Base-by-base conservation (phyloP, 2,113 vertebrate genomes). In the Nannospalax galili region DNA sequence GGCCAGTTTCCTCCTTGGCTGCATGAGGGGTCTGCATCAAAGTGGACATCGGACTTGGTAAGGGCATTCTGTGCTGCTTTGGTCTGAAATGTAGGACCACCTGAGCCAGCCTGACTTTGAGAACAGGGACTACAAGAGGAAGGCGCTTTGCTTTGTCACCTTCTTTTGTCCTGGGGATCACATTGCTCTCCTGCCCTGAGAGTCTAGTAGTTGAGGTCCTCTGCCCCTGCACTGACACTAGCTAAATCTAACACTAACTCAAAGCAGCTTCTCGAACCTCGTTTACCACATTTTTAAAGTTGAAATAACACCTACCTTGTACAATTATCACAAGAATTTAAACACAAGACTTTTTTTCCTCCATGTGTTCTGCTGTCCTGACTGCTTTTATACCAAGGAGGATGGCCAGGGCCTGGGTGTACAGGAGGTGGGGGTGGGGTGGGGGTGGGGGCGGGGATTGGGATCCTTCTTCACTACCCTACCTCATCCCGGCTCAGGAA, bases 401-500 rank as follows among this genome's bases (percentile, higher is more conserved):
- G 17, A 64, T 58, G 20, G 19, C 0, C 45, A 70, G 40, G 85
- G 86, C 22, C 16, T 32, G 15, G 20, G 17, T 20, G 7, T 24
- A 9, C 52, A 65, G 2, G 30, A 11, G 48, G 48, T 52, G 48
- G 11, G 11, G 48, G 48, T 52, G 6, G 48, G 48, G 48, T 52
- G 48, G 48, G 6, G 48, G 48, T 52, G n/a, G n/a, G n/a, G n/a
- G n/a, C n/a, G n/a, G n/a, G n/a, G n/a, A n/a, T n/a, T n/a, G n/a
- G n/a, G 14, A 3, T 45, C 90, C 30, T 52, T 52, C 37, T 84
- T 96, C 73, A 95, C 67, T 15, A 5, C 40, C 32, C 64, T n/a
- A 48, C 22, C 52, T 35, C 77, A 82, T 78, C 58, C 97, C 92
- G 37, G 89, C 70, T 16, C 98, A 99, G 99, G 99, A 65, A 99